Base-by-base conservation (phyloP, 1,140 invertebrate species). In the Lepidurus arcticus region DNA sequence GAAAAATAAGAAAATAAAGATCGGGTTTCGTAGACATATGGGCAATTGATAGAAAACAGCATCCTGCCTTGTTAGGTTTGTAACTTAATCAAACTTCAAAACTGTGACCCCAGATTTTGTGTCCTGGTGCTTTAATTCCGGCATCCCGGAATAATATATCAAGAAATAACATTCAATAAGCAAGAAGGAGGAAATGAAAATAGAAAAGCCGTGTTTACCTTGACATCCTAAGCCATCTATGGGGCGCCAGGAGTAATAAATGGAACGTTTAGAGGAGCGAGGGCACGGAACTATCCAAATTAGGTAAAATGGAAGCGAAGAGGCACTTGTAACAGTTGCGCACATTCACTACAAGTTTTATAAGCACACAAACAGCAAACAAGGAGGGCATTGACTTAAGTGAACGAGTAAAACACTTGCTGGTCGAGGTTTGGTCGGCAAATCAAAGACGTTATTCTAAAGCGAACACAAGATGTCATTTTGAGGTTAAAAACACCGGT, bases 41-140 rank as follows among this genome's bases (percentile, higher is more conserved):
- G 53, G 53, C 53, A 65, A 65, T 65, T 65, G 53, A 65, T 16
- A 65, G 53, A 65, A 65, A 65, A 65, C 53, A 65, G 53, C 53
- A 65, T 65, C 53, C 53, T 65, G 53, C 21, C 9, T 65, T 65
- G 53, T 65, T 65, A 9, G 21, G 21, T 13, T 21, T 65, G 21
- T n/a, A 65, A 65, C 21, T 9, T 13, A 65, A 47, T 47, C 45
- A 65, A 65, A 65, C n/a, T 65, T 65, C 53, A 65, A 21, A 7
- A 65, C 1, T 9, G 0, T 65, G 53, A 65, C 53, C 53, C 21
- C 7, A 13, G 21, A 65, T 65, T 21, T 9, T 16, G 13, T 16
- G 13, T 65, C 21, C 53, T 9, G 21, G 16, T 65, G 21, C 4
- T 7, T 65, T 7, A 65, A 16, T n/a, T 65, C 21, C 53, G 53